Percentiles rank a stretch among this genome's conserved stretches.
These are phyloP conservation scores for Diabrotica undecimpunctata DNA, from an alignment of 1,140 invertebrate genomes.

Conservation along the genomic window DNA sequence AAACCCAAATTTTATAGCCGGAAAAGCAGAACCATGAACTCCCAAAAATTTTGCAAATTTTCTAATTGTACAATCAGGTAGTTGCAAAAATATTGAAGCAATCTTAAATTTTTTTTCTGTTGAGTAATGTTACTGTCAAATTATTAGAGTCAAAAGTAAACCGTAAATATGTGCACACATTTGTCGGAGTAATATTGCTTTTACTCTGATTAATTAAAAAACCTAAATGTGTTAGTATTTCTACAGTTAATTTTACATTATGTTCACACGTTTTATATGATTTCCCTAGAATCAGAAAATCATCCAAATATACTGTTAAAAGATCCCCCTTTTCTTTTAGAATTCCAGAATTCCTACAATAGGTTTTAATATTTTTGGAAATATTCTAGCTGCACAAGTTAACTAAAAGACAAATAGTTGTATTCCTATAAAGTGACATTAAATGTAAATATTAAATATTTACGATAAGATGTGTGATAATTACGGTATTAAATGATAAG, in stretches of 20 bases:
- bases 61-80: too few species aligned
- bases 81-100: too few species aligned
- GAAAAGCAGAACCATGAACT: not conserved
- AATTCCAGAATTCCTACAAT: too few species aligned
- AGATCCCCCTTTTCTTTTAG: too few species aligned
- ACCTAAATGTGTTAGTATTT: conserved; percentile 2
- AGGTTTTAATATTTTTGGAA: too few species aligned
- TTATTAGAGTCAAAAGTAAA: conserved; percentile 13
- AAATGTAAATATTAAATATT: conserved; percentile 34
- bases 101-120: too few species aligned
- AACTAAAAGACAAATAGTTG: conserved; percentile 22
- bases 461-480: conserved; percentile 17
- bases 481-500: conserved; percentile 32
- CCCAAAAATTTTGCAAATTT: too few species aligned
- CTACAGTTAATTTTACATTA: not conserved
- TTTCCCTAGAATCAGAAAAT: too few species aligned
- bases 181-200: conserved; percentile 8
- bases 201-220: conserved; percentile 23
- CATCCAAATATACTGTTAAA: too few species aligned
- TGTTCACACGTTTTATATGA: not conserved
- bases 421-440: conserved; percentile 30
- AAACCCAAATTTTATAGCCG: conserved; percentile 15
- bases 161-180: conserved; percentile 4
- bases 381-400: too few species aligned
- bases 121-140: conserved; percentile 9